Conservation (phyloP, 37 sponge, comb jelly and placozoan genomes). For the Eunapius fragilis region DNA sequence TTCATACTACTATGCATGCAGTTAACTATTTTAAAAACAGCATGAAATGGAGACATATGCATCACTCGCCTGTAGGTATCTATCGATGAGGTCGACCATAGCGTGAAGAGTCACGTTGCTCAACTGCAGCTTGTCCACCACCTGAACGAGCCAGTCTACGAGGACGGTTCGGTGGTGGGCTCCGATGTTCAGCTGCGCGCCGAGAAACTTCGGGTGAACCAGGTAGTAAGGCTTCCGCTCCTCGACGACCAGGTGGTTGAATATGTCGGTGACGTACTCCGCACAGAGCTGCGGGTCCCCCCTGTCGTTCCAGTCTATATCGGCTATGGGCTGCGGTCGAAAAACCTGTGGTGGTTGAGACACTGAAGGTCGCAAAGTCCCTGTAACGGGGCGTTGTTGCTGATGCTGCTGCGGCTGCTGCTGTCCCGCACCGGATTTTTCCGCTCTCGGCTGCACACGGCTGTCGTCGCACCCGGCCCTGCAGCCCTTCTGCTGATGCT, state of each 20-base stretch:
- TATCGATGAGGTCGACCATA: constrained; percentile 60
- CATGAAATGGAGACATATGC: neutral
- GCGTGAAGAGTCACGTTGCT: constrained; percentile 62
- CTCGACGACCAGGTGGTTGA: constrained; percentile 21
- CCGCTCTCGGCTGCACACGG: neutral
- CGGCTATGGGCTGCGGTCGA: neutral
- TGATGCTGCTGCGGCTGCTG: too few species aligned
- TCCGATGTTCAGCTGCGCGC: constrained; percentile 2
- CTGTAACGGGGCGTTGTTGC: neutral
- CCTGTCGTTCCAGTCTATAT: constrained; percentile 13
- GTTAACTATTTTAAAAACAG: too few species aligned
- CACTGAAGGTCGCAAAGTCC: neutral
- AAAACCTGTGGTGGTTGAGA: neutral
- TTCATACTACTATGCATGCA: too few species aligned
- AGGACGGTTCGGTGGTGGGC: constrained; percentile 51
- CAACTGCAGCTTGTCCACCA: constrained; percentile 48
- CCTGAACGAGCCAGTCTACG: constrained; percentile 75
- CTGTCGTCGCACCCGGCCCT: neutral
- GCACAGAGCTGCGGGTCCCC: constrained; percentile 41
- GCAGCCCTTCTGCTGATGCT: neutral
- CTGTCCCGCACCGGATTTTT: neutral
- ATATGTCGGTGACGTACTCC: constrained; percentile 39
- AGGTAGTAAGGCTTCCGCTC: constrained; percentile 16
- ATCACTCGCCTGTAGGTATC: constrained; percentile 54
- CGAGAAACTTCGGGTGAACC: constrained; percentile 41